Percentiles rank a stretch among this genome's conserved stretches.
Evolutionary conservation across 2,797 vertebrate species (phyloP).

Genomic region (Hipposideros larvatus): DNA sequence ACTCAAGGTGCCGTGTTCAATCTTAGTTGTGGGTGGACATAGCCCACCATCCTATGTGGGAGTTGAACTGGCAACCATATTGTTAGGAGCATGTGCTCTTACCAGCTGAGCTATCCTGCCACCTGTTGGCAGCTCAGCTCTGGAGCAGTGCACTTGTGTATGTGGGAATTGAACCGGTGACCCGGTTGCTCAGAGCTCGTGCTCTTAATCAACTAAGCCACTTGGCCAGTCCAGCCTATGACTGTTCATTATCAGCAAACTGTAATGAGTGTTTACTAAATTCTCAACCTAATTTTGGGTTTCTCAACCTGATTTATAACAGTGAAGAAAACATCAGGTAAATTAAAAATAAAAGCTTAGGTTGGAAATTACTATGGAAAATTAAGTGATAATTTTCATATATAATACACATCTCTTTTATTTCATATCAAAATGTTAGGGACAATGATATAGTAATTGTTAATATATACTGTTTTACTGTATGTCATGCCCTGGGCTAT

Average conservation of each 20-base stretch:
- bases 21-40: no score
- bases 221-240: neutral
- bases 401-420: neutral
- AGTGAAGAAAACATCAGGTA: neutral
- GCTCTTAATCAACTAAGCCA: no score
- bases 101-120: no score
- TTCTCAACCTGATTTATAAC: neutral
- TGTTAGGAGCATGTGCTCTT: no score
- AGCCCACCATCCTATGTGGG: no score
- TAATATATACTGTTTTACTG: neutral
- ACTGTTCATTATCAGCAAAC: neutral
- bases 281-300: neutral
- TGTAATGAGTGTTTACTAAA: neutral
- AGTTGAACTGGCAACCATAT: no score
- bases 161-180: no score
- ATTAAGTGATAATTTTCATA: neutral
- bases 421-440: neutral
- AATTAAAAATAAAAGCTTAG: neutral
- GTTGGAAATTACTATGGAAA: neutral
- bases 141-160: no score
- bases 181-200: no score
- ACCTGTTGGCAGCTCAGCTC: no score
- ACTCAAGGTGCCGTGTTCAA: no score
- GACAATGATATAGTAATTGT: neutral
- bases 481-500: neutral